Evolutionary conservation across 2,113 vertebrate species (phyloP).

Genomic region (Fukomys damarensis): DNA sequence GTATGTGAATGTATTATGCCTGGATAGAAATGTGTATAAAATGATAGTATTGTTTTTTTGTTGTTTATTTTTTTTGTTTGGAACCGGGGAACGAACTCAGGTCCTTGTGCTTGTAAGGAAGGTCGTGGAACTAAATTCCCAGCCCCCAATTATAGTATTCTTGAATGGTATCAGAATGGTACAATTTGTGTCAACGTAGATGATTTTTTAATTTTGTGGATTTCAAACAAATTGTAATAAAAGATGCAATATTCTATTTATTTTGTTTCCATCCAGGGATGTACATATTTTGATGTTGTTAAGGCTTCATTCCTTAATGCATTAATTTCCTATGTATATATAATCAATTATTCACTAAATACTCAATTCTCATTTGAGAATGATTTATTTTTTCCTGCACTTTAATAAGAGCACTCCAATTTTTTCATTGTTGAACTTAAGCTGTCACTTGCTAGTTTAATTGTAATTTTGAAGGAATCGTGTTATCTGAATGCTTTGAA

Average conservation of each 20-base stretch:
- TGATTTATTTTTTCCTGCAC: neutral
- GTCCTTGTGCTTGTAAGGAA: too few species aligned
- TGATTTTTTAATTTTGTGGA: neutral
- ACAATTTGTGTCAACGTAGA: neutral
- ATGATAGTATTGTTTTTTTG: neutral
- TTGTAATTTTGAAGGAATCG: neutral
- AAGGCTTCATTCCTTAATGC: neutral
- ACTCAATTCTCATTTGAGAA: neutral
- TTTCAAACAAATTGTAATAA: constrained; percentile 13
- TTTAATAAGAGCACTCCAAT: neutral
- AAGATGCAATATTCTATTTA: neutral
- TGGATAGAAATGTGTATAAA: neutral
- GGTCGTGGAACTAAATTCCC: too few species aligned
- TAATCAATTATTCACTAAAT: neutral
- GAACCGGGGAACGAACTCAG: too few species aligned
- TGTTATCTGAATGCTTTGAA: neutral
- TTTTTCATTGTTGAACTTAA: neutral
- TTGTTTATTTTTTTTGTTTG: too few species aligned
- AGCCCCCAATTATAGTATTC: neutral
- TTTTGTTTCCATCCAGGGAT: neutral
- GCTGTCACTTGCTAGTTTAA: neutral
- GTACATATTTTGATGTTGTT: neutral
- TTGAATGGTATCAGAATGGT: neutral
- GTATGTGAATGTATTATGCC: neutral
- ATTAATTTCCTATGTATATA: too few species aligned